Evolutionary conservation across 1,140 invertebrate species (phyloP).

Genomic region (Diachasma alloeum): DNA sequence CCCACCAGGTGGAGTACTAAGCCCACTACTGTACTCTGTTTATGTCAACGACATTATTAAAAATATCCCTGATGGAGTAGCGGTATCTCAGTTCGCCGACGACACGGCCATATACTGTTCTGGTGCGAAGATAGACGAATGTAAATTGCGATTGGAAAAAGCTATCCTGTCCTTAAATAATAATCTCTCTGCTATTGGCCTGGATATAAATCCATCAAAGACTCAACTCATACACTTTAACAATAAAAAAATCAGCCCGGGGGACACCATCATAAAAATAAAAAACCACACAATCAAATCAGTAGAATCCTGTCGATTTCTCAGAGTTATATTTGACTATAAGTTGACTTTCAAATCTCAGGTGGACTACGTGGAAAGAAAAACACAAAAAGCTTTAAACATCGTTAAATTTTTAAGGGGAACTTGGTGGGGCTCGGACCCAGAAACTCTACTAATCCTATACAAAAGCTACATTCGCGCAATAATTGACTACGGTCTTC

Average conservation of each 20-base stretch:
- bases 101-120: background rate
- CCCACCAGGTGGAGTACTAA: background rate
- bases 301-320: slow-evolving; percentile 18
- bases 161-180: too few relatives aligned
- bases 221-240: slow-evolving; percentile 35
- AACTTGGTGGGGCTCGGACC: too few relatives aligned
- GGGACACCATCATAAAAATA: background rate
- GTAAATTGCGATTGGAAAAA: background rate
- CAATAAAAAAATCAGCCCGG: background rate
- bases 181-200: too few relatives aligned
- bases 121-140: too few relatives aligned
- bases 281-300: slow-evolving; percentile 18
- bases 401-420: slow-evolving; percentile 29
- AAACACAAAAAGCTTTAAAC: slow-evolving; percentile 21
- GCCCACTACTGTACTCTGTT: background rate
- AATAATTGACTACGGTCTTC: too few relatives aligned
- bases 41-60: background rate
- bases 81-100: background rate
- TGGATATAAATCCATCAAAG: slow-evolving; percentile 19
- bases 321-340: slow-evolving; percentile 33
- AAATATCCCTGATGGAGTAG: background rate
- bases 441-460: too few relatives aligned
- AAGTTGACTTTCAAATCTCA: slow-evolving; percentile 30
- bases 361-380: slow-evolving; percentile 20
- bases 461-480: too few relatives aligned